Conservation (phyloP, 2,797 vertebrate genomes). For the Lerista edwardsae region DNA sequence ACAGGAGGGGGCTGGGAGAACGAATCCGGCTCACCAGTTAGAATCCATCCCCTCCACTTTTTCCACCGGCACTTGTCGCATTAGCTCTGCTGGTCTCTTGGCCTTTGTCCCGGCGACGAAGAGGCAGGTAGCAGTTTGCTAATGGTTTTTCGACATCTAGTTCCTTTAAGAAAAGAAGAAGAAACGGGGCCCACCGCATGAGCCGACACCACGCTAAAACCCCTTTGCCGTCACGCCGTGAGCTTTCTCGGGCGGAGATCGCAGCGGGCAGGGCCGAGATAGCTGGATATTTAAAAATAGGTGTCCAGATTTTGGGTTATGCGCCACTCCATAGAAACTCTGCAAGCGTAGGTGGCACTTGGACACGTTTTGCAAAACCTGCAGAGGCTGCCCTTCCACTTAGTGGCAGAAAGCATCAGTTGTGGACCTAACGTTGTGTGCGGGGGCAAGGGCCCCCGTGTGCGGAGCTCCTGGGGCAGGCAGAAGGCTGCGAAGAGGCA, state of each 20-base stretch:
- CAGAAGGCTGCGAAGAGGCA: too few species aligned
- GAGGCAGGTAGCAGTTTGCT: slow-evolving; percentile 56
- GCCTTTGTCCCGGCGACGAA: slow-evolving; percentile 53
- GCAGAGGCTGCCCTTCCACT: background rate
- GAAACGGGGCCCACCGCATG: background rate
- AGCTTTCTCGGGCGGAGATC: too few species aligned
- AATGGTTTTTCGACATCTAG: slow-evolving; percentile 62
- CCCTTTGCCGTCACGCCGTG: slow-evolving; percentile 42
- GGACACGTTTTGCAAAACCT: background rate
- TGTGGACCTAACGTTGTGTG: too few species aligned
- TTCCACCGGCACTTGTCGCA: background rate
- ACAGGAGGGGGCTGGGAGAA: background rate
- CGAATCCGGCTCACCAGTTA: slow-evolving; percentile 19
- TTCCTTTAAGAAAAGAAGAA: slow-evolving; percentile 23
- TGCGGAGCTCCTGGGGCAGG: too few species aligned
- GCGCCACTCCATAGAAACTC: too few species aligned
- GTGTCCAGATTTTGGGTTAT: background rate
- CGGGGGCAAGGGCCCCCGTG: too few species aligned
- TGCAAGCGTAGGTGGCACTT: background rate
- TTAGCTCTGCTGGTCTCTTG: slow-evolving; percentile 29
- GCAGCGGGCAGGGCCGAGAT: background rate
- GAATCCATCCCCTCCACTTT: background rate
- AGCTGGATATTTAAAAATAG: background rate
- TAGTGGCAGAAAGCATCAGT: background rate
- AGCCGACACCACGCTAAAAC: slow-evolving; percentile 51